Percentiles rank a stretch among this genome's conserved stretches.
These are phyloP conservation scores for Andrena flavipes DNA, from an alignment of 2,888 invertebrate species.

Conservation along the genomic window DNA sequence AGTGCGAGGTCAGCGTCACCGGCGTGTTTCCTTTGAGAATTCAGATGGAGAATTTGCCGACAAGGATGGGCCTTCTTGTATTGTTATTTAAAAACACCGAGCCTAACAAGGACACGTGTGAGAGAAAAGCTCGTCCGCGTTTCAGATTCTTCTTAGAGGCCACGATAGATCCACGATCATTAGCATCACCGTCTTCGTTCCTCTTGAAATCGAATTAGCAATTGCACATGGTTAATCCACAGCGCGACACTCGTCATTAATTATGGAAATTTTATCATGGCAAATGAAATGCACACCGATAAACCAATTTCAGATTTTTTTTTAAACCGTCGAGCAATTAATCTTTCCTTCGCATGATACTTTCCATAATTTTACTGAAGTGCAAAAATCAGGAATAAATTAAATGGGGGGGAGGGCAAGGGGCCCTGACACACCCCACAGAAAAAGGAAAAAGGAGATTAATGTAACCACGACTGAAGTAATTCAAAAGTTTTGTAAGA, in stretches of 20 bases:
- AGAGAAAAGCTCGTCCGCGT: constrained; percentile 31
- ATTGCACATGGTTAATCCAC: constrained; percentile 28
- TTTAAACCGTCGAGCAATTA: background rate
- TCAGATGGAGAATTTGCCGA: constrained; percentile 42
- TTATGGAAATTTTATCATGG: background rate
- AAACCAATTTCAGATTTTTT: background rate
- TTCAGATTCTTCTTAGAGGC: constrained; percentile 54
- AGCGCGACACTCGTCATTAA: constrained; percentile 1
- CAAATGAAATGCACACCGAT: background rate
- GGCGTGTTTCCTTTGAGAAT: constrained; percentile 41
- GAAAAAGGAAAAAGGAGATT: too few species aligned
- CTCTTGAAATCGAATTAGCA: constrained; percentile 28
- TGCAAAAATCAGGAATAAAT: too few species aligned
- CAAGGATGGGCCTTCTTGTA: constrained; percentile 36
- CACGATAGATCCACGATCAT: constrained; percentile 36
- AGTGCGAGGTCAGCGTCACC: constrained; percentile 59
- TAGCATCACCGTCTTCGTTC: constrained; percentile 44
- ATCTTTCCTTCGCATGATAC: background rate
- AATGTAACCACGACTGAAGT: too few species aligned
- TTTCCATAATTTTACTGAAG: background rate
- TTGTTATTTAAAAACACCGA: constrained; percentile 36
- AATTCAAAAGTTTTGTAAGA: too few species aligned
- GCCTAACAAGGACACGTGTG: constrained; percentile 46
- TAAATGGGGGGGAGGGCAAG: too few species aligned
- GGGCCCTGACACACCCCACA: too few species aligned